These are phyloP conservation scores for Apodemia mormo DNA, from an alignment of 2,888 invertebrate species.

Conservation along the genomic window DNA sequence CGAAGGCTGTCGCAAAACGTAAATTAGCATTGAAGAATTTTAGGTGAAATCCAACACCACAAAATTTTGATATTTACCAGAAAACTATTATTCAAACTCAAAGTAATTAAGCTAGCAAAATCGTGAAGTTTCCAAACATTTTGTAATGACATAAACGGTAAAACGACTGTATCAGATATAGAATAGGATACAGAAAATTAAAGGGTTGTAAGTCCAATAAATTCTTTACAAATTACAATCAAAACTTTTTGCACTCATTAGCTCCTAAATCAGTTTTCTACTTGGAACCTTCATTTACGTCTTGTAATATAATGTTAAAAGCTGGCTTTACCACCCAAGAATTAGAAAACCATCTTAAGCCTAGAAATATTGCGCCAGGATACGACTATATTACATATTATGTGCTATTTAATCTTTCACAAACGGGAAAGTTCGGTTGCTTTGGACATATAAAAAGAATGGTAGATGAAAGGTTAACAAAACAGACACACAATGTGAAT, in stretches of 20 bases:
- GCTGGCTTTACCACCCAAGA: constrained; percentile 24
- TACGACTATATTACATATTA: constrained; percentile 28
- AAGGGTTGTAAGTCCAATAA: constrained; percentile 22
- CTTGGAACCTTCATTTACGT: constrained; percentile 20
- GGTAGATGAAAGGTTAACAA: too few relatives aligned
- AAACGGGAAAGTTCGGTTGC: constrained; percentile 24
- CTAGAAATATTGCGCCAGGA: constrained; percentile 29
- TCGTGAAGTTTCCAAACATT: constrained; percentile 30
- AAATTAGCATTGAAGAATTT: constrained; percentile 36
- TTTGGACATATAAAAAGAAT: too few relatives aligned
- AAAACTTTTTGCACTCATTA: constrained; percentile 26
- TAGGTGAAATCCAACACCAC: constrained; percentile 37
- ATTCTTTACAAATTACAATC: too few relatives aligned
- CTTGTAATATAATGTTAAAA: constrained; percentile 17
- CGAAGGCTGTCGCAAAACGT: constrained; percentile 36
- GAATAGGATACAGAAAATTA: constrained; percentile 32
- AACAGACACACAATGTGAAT: too few relatives aligned
- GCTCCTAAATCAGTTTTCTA: constrained; percentile 29
- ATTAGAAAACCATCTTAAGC: constrained; percentile 27
- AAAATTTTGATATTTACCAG: constrained; percentile 29
- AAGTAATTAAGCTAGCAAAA: constrained; percentile 29
- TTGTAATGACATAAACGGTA: constrained; percentile 26
- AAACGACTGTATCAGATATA: constrained; percentile 28
- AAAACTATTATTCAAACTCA: constrained; percentile 24
- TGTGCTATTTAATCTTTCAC: constrained; percentile 29